Base-by-base conservation (phyloP, 64 coral and sea anemone genomes). In the Montipora efflorescens region DNA sequence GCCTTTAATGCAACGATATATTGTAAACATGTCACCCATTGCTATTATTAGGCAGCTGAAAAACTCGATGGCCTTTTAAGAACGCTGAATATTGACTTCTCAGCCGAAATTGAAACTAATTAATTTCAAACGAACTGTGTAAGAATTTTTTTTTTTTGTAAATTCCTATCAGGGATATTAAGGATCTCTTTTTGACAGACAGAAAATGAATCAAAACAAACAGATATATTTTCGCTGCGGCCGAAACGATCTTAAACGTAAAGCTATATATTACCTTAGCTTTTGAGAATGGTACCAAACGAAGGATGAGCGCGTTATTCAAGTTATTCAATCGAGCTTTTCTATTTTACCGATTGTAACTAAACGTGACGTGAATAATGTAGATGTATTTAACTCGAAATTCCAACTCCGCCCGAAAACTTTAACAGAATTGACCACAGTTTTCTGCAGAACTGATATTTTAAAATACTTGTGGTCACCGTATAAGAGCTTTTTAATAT, bases 361-460 rank as follows among this genome's bases (percentile, higher is more conserved):
- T 23, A 46, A 78, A 86, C 82, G 82, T 86, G 82, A 86, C 46
- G 2, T 11, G 61, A 84, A 47, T 83, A 47, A 67, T 83, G n/a
- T 47, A 67, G 59, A 67, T 47, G 11, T 28, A 13, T 20, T 13
- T 71, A 19, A 22, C 2, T 8, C 8, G 15, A 20, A 64, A 72
- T 86, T 86, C 64, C 64, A 71, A 9, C 8, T n/a, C 82, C 5
- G 44, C 48, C 66, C 18, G 62, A 22, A n/a, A 14, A 49, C 16
- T 7, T 70, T 86, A 4, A 86, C 44, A 86, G 66, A 86, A 71
- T 72, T 72, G 16, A 71, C 82, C 82, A 86, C 82, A 84, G 6
- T 67, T 28, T 66, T 84, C 59, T 47, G 13, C 7, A 49, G 61
- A 64, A 71, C 66, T 86, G 45, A 86, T 86, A 86, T 85, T 78